These are phyloP conservation scores for Theristicus caerulescens DNA, from an alignment of 2,113 vertebrate species.

Conservation along the genomic window DNA sequence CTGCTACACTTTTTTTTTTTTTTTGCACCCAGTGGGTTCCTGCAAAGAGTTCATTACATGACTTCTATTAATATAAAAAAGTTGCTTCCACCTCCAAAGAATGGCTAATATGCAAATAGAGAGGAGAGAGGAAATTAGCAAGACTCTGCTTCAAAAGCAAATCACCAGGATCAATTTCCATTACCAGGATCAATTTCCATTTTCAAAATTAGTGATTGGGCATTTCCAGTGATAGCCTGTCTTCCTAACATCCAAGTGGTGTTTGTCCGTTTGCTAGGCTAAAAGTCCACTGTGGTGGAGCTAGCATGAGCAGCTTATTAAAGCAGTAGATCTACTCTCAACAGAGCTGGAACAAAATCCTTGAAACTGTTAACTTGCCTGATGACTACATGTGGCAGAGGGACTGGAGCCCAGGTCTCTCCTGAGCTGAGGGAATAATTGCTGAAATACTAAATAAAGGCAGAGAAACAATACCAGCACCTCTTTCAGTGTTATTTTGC, in stretches of 20 bases:
- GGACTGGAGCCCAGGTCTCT: neutral
- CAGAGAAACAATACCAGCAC: neutral
- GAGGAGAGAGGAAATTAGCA: neutral
- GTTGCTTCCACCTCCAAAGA: neutral
- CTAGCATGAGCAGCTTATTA: neutral
- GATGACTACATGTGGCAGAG: neutral
- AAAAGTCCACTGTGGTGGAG: neutral
- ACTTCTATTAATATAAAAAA: neutral
- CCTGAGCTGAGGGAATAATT: neutral
- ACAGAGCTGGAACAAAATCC: neutral
- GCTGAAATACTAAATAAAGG: neutral
- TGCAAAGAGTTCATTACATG: neutral
- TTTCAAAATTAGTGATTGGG: neutral
- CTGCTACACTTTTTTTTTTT: neutral
- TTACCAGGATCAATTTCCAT: neutral
- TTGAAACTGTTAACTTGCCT: neutral
- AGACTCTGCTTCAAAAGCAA: neutral
- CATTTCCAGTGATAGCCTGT: neutral
- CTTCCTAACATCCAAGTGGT: neutral
- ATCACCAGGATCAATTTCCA: neutral
- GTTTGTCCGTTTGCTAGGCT: neutral
- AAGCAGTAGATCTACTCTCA: neutral
- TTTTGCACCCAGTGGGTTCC: neutral
- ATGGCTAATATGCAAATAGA: neutral
- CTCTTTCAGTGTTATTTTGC: neutral